Conservation (phyloP, 2,888 invertebrate genomes). For the Morpho deidamia region DNA sequence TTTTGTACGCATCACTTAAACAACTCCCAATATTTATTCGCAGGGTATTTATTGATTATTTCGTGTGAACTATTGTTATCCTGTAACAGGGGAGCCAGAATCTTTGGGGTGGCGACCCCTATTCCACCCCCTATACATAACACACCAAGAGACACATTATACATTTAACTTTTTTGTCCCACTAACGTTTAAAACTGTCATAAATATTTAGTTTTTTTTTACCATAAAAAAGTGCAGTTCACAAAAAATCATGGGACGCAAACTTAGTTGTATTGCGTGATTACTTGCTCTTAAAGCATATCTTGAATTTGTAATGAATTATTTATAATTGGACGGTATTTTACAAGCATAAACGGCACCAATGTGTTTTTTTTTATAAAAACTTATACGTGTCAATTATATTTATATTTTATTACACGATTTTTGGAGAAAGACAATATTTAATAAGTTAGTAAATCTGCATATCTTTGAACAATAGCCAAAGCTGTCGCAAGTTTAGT, state of each 20-base stretch:
- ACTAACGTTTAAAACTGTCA: slow-evolving; percentile 28
- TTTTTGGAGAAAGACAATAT: too few species aligned
- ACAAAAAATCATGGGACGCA: slow-evolving; percentile 10
- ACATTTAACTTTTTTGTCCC: slow-evolving; percentile 24
- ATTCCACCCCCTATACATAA: slow-evolving; percentile 17
- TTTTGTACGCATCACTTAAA: slow-evolving; percentile 5
- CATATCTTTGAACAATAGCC: too few species aligned
- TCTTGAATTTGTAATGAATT: background rate
- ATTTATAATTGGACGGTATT: too few species aligned
- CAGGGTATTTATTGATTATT: slow-evolving; percentile 55
- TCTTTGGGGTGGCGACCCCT: slow-evolving; percentile 55
- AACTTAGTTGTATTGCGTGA: slow-evolving; percentile 3
- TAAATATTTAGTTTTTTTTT: slow-evolving; percentile 27
- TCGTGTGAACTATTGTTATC: slow-evolving; percentile 69
- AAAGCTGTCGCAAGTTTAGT: too few species aligned
- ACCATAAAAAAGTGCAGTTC: slow-evolving; percentile 18
- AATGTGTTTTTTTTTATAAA: too few species aligned
- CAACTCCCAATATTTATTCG: slow-evolving; percentile 5
- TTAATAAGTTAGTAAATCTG: too few species aligned
- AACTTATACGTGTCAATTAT: too few species aligned
- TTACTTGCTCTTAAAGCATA: background rate
- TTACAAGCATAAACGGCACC: too few species aligned
- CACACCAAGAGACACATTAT: slow-evolving; percentile 13
- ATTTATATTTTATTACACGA: too few species aligned
- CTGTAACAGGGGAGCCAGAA: slow-evolving; percentile 58